Conservation (phyloP, 1,140 invertebrate species). For the Heliconius hewitsoni region DNA sequence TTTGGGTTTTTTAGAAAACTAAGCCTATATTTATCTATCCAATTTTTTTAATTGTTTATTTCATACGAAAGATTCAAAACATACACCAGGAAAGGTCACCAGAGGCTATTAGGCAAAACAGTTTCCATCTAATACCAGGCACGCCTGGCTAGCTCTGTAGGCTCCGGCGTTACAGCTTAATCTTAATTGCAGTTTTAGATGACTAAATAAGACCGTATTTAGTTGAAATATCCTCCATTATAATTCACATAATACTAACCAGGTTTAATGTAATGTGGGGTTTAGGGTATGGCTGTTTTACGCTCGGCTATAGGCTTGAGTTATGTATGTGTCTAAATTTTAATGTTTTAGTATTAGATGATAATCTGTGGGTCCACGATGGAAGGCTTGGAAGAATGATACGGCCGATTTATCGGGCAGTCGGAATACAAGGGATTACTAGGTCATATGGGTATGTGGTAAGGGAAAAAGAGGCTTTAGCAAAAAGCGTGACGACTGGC, state of each 20-base stretch:
- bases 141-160: conserved; percentile 16
- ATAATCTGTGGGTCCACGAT: neutral
- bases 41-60: no score
- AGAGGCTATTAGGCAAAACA: neutral
- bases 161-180: conserved; percentile 24
- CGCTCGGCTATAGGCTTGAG: conserved; percentile 7
- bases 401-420: no score
- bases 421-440: no score
- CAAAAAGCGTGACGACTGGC: no score
- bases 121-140: neutral
- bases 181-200: conserved; percentile 34
- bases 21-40: neutral
- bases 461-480: no score
- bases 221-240: conserved; percentile 29
- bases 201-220: conserved; percentile 33
- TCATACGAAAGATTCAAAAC: no score
- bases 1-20: no score
- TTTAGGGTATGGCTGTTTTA: conserved; percentile 26
- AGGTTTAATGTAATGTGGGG: conserved; percentile 13
- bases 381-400: no score
- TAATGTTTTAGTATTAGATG: neutral
- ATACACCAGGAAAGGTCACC: neutral
- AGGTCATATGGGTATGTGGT: no score
- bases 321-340: neutral
- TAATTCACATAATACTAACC: conserved; percentile 25